These are phyloP conservation scores for Climacteris rufus DNA, from an alignment of 2,113 vertebrate species.

Conservation along the genomic window DNA sequence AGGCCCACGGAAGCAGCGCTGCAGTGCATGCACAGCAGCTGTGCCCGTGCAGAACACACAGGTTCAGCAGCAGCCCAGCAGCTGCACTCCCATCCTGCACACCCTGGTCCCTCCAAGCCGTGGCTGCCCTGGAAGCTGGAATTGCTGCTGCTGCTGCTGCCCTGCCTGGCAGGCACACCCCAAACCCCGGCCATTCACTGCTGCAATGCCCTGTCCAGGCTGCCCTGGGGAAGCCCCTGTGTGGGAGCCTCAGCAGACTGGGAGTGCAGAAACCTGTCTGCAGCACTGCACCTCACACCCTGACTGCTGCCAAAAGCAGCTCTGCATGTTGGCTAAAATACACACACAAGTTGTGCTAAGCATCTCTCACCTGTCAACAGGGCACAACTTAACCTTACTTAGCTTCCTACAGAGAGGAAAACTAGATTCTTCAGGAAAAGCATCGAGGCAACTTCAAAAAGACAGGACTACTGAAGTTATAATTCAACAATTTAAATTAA, in stretches of 20 bases:
- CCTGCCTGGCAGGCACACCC: neutral
- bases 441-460: neutral
- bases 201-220: neutral
- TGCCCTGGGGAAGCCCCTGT: neutral
- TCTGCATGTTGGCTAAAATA: neutral
- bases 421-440: neutral
- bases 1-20: neutral
- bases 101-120: accelerated
- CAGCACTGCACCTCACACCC: neutral
- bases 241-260: neutral
- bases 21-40: neutral
- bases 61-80: neutral
- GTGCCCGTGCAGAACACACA: neutral
- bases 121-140: neutral
- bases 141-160: neutral
- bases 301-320: neutral
- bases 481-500: neutral
- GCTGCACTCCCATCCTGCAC: neutral
- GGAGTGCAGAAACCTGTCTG: neutral
- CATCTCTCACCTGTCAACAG: neutral
- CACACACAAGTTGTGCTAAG: neutral
- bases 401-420: neutral
- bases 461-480: neutral
- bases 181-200: neutral
- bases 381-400: neutral